Evolutionary conservation across 1,140 invertebrate species (phyloP).

Genomic region (Luehdorfia chinensis): DNA sequence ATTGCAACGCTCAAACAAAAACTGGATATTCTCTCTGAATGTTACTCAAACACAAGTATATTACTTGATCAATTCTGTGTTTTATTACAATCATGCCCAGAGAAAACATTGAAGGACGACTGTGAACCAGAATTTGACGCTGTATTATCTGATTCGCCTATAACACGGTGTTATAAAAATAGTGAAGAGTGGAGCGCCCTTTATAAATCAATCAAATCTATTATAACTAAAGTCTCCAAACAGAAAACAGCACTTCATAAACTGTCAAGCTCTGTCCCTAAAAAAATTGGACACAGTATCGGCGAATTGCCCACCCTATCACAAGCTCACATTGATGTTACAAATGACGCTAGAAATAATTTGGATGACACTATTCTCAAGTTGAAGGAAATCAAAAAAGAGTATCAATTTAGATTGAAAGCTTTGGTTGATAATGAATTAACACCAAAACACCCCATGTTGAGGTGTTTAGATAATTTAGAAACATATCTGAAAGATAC

Average conservation of each 20-base stretch:
- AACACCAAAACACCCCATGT: slow-evolving; percentile 51
- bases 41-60: slow-evolving; percentile 72
- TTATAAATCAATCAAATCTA: slow-evolving; percentile 59
- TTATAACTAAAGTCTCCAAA: slow-evolving; percentile 60
- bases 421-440: slow-evolving; percentile 21
- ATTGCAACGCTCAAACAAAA: slow-evolving; percentile 43
- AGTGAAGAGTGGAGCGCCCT: slow-evolving; percentile 73
- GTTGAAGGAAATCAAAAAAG: slow-evolving; percentile 42
- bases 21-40: slow-evolving; percentile 60
- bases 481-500: slow-evolving; percentile 41
- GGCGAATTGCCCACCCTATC: slow-evolving; percentile 35
- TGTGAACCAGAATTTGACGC: slow-evolving; percentile 54
- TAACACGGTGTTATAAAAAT: slow-evolving; percentile 74
- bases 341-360: slow-evolving; percentile 44
- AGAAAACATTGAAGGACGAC: slow-evolving; percentile 42
- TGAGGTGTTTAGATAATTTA: slow-evolving; percentile 52
- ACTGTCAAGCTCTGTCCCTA: slow-evolving; percentile 40
- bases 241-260: slow-evolving; percentile 64
- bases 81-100: slow-evolving; percentile 79
- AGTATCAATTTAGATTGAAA: slow-evolving; percentile 58
- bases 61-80: slow-evolving; percentile 79
- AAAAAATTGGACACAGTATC: slow-evolving; percentile 37
- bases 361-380: slow-evolving; percentile 46
- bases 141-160: slow-evolving; percentile 57
- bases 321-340: slow-evolving; percentile 60